Percentiles rank a stretch among this genome's conserved stretches.
Evolutionary conservation across 2,888 invertebrate species (phyloP).

Genomic region (Caenorhabditis uteleia): DNA sequence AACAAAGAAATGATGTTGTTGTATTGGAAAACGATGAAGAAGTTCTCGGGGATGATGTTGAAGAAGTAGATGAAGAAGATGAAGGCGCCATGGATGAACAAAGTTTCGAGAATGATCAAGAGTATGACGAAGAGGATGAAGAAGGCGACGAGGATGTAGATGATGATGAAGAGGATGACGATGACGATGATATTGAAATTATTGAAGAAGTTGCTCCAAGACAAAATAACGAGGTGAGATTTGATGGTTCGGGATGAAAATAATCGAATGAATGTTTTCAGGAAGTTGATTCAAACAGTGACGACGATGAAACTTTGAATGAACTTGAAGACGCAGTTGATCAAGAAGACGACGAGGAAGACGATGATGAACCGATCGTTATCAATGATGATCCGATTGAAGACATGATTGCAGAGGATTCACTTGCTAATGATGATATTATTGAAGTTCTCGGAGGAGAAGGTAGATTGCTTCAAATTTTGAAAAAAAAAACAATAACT

Average conservation of each 20-base stretch:
- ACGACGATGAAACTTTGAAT: slow-evolving; percentile 18
- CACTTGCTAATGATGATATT: slow-evolving; percentile 23
- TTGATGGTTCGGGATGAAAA: slow-evolving; percentile 2
- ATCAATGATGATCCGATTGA: no score
- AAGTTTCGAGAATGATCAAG: slow-evolving; percentile 29
- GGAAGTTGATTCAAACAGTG: background rate
- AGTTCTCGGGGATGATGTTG: slow-evolving; percentile 31
- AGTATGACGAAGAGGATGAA: slow-evolving; percentile 8
- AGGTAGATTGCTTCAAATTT: no score
- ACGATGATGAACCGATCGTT: slow-evolving; percentile 18
- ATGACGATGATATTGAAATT: slow-evolving; percentile 19
- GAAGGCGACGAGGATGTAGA: background rate
- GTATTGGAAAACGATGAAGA: slow-evolving; percentile 37
- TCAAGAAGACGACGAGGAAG: slow-evolving; percentile 4
- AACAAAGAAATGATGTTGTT: slow-evolving; percentile 10
- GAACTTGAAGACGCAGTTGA: slow-evolving; percentile 27
- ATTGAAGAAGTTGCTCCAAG: slow-evolving; percentile 1
- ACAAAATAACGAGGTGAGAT: background rate
- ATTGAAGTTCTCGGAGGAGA: slow-evolving; percentile 38
- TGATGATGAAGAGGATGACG: slow-evolving; percentile 18
- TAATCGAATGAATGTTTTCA: background rate
- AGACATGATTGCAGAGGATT: slow-evolving; percentile 18
- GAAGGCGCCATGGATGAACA: no score
- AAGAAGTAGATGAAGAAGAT: slow-evolving; percentile 27
- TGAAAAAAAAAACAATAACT: background rate